Evolutionary conservation across 1,140 invertebrate genomes (phyloP).

Genomic region (Mya arenaria): DNA sequence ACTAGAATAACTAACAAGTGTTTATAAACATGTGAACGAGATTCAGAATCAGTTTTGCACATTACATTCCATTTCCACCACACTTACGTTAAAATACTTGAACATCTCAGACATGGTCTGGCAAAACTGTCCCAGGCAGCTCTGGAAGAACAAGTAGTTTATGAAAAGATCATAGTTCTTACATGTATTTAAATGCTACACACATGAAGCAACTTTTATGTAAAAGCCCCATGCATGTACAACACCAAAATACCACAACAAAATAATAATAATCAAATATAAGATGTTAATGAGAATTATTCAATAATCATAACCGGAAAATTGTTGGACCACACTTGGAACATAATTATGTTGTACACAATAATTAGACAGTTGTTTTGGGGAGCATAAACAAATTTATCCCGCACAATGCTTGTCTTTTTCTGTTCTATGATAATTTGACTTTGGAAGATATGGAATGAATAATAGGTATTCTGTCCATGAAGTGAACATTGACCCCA

Average conservation of each 20-base stretch:
- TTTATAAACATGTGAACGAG: too few relatives aligned
- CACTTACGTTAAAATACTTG: constrained; percentile 89
- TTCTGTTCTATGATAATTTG: too few relatives aligned
- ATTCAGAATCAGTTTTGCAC: too few relatives aligned
- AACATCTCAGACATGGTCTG: constrained; percentile 77
- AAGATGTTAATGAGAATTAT: not conserved
- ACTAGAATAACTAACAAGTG: too few relatives aligned
- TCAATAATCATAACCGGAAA: not conserved
- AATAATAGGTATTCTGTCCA: too few relatives aligned
- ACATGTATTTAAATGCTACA: not conserved
- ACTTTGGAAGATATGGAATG: too few relatives aligned
- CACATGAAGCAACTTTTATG: not conserved
- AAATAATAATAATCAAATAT: not conserved
- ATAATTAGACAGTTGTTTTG: not conserved
- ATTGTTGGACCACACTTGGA: not conserved
- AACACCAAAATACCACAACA: not conserved
- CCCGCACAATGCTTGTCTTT: too few relatives aligned
- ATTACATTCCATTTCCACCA: too few relatives aligned
- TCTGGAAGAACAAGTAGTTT: constrained; percentile 65
- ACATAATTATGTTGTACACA: not conserved
- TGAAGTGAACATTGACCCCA: too few relatives aligned
- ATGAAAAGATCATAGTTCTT: not conserved
- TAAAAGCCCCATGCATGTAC: not conserved
- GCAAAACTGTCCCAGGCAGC: constrained; percentile 74
- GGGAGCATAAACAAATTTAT: not conserved